A percentile compares a stretch with the other conserved stretches of the same genome.
Evolutionary conservation across 2,113 vertebrate species (phyloP).

Genomic region (Indicator maculatus): DNA sequence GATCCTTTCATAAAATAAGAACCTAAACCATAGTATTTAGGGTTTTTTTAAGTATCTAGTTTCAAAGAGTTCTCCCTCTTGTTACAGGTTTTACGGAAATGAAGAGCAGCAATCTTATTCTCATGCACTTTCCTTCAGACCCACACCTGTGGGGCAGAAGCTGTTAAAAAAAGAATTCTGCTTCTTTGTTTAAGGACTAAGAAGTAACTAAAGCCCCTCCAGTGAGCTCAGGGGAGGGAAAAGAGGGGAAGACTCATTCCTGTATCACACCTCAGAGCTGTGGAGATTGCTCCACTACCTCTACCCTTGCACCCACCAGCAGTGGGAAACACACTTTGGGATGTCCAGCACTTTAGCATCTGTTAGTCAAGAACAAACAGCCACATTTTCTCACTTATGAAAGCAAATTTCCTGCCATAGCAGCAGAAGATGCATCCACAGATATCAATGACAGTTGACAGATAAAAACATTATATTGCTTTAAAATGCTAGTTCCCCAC

Average conservation of each 20-base stretch:
- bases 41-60: background rate
- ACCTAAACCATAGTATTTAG: background rate
- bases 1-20: background rate
- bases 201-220: background rate
- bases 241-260: background rate
- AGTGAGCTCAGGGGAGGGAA: background rate
- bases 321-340: fast-evolving
- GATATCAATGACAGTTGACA: background rate
- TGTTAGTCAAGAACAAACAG: slow-evolving; percentile 1
- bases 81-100: background rate
- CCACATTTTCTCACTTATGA: background rate
- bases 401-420: background rate
- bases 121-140: background rate
- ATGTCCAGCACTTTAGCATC: background rate
- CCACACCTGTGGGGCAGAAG: background rate
- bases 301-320: background rate
- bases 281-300: background rate
- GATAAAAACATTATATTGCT: background rate
- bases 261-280: background rate
- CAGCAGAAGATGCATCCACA: background rate
- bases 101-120: background rate
- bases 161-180: background rate
- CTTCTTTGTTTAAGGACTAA: background rate
- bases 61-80: background rate
- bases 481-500: background rate